Conservation (phyloP, 2,888 invertebrate genomes). For the Nebria salina region DNA sequence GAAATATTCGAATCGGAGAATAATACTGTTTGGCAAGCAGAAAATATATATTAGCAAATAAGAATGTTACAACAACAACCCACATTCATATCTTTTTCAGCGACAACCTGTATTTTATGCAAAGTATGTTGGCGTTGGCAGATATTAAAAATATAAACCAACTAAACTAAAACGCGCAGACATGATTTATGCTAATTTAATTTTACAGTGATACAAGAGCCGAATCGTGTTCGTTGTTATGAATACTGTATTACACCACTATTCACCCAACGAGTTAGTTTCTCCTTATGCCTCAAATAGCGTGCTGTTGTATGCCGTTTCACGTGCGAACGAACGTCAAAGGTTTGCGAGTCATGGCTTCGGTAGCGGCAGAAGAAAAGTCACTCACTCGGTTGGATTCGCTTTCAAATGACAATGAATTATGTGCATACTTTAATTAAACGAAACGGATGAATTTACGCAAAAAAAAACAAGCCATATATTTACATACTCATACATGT, state of each 20-base stretch:
- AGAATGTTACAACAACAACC: no score
- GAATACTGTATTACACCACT: not conserved
- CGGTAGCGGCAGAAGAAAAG: constrained; percentile 12
- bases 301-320: not conserved
- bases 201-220: not conserved
- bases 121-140: constrained; percentile 2
- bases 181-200: constrained; percentile 19
- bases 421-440: constrained; percentile 27
- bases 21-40: no score
- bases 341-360: not conserved
- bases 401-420: constrained; percentile 18
- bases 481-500: not conserved
- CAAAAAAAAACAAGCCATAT: not conserved
- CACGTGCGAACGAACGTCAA: constrained; percentile 16
- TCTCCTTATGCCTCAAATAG: not conserved
- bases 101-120: not conserved
- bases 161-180: not conserved
- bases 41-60: no score
- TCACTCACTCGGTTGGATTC: constrained; percentile 13
- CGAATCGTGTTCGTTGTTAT: constrained; percentile 4
- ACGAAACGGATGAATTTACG: constrained; percentile 4
- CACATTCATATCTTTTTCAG: no score
- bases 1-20: no score
- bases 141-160: constrained; percentile 8
- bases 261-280: not conserved